Evolutionary conservation across 2,113 vertebrate genomes (phyloP).

Genomic region (Gambusia holbrooki): DNA sequence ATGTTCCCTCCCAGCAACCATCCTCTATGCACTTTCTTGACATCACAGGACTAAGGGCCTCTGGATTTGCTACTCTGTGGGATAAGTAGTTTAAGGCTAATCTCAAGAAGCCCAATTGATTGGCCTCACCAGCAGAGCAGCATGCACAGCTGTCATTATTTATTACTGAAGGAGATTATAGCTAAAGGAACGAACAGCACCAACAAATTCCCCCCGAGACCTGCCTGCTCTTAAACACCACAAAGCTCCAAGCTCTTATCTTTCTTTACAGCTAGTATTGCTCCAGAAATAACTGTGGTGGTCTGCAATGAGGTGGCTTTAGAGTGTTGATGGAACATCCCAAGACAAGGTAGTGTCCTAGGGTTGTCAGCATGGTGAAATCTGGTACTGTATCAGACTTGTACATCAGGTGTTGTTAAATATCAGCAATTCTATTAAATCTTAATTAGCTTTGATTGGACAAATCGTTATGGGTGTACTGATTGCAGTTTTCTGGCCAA

Average conservation of each 20-base stretch:
- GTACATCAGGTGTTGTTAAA: background rate
- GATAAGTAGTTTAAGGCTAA: slow-evolving; percentile 90
- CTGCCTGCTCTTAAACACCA: slow-evolving; percentile 15
- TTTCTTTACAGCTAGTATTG: slow-evolving; percentile 4
- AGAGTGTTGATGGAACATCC: slow-evolving; percentile 12
- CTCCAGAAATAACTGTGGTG: slow-evolving; percentile 23
- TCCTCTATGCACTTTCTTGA: slow-evolving; percentile 31
- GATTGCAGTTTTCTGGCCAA: no score
- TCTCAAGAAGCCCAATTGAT: slow-evolving; percentile 86
- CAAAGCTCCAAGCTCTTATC: slow-evolving; percentile 16
- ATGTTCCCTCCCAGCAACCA: slow-evolving; percentile 10
- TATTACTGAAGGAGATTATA: slow-evolving; percentile 80
- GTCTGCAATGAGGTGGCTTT: slow-evolving; percentile 9
- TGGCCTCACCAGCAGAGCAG: slow-evolving; percentile 77
- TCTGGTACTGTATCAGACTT: background rate
- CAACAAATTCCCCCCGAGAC: slow-evolving; percentile 19
- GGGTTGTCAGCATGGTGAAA: background rate
- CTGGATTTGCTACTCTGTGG: slow-evolving; percentile 75
- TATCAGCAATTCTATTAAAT: background rate
- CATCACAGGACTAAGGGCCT: slow-evolving; percentile 67
- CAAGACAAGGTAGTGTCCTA: slow-evolving; percentile 8
- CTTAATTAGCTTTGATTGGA: background rate
- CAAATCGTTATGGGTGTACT: background rate
- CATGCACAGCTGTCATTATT: slow-evolving; percentile 87
- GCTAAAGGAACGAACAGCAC: slow-evolving; percentile 36